Conservation (phyloP, 1,140 invertebrate species). For the Penaeus indicus region DNA sequence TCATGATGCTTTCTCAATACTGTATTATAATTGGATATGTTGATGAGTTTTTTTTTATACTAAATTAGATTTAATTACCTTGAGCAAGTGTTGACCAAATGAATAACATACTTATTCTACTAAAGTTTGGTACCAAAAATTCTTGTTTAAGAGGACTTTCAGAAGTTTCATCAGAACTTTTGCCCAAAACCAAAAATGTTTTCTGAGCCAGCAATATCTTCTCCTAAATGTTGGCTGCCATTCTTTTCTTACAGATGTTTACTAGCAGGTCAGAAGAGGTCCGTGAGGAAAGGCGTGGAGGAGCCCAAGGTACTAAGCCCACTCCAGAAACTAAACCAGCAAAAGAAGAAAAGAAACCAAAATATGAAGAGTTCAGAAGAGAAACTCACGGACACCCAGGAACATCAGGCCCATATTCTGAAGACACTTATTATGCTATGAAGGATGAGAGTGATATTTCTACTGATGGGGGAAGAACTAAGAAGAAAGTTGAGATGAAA, state of each 20-base stretch:
- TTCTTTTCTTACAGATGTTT: constrained; percentile 62
- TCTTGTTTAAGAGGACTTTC: not conserved
- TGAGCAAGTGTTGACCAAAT: constrained; percentile 35
- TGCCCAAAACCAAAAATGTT: no score
- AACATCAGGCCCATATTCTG: constrained; percentile 57
- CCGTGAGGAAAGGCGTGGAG: constrained; percentile 48
- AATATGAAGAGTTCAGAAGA: constrained; percentile 57
- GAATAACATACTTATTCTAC: constrained; percentile 57
- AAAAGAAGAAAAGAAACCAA: constrained; percentile 57
- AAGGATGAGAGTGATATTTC: constrained; percentile 64
- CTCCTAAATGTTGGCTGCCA: constrained; percentile 15
- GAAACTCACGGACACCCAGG: constrained; percentile 53
- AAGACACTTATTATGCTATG: constrained; percentile 65
- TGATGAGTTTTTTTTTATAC: constrained; percentile 34
- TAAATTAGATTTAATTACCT: constrained; percentile 50
- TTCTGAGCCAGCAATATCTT: not conserved
- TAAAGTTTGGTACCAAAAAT: constrained; percentile 49
- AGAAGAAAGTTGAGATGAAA: constrained; percentile 63
- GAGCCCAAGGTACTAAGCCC: constrained; percentile 45
- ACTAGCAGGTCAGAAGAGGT: constrained; percentile 62
- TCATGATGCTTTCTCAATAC: constrained; percentile 35
- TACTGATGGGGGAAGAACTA: constrained; percentile 49
- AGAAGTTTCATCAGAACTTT: no score
- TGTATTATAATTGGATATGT: constrained; percentile 26
- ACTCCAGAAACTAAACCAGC: constrained; percentile 31